phyloP scores from a whole-genome alignment of 30 jellyfish, hydroid and myxozoan species.

The Cassiopea andromeda region DNA sequence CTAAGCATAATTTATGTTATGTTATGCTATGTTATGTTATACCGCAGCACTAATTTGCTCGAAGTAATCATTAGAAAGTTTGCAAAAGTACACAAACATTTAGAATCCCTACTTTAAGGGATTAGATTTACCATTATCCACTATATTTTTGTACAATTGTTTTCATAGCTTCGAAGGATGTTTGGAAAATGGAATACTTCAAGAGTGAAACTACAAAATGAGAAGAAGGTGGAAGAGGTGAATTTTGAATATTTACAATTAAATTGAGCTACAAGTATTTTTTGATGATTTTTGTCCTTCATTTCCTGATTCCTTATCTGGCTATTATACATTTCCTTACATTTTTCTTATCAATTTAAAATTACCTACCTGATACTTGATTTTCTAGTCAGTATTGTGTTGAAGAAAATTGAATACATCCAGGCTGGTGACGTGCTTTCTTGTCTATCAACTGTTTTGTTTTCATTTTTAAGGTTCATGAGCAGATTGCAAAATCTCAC shows the following conservation, averaged over 20 bases:
- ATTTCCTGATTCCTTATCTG: not conserved
- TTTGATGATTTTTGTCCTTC: not conserved
- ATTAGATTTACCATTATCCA: not conserved
- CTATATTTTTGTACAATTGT: not conserved
- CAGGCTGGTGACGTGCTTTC: too few relatives aligned
- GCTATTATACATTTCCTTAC: too few relatives aligned
- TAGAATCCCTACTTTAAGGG: too few relatives aligned
- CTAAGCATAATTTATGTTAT: too few relatives aligned
- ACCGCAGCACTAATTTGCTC: too few relatives aligned
- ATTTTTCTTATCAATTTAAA: too few relatives aligned
- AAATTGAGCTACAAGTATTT: not conserved
- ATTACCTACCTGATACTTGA: too few relatives aligned
- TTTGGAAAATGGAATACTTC: slow-evolving; percentile 34
- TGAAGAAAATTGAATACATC: too few relatives aligned
- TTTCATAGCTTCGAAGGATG: not conserved
- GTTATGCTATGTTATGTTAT: too few relatives aligned
- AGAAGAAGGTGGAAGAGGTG: slow-evolving; percentile 57
- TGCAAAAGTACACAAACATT: too few relatives aligned
- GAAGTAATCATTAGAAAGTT: too few relatives aligned
- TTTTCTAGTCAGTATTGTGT: too few relatives aligned
- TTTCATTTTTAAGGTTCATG: slow-evolving; percentile 38
- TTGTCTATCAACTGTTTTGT: not conserved
- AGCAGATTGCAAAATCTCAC: slow-evolving; percentile 56
- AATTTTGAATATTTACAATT: not conserved
- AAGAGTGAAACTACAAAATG: slow-evolving; percentile 13